Evolutionary conservation across 2,113 vertebrate genomes (phyloP).

Genomic region (Podarcis cretensis): DNA sequence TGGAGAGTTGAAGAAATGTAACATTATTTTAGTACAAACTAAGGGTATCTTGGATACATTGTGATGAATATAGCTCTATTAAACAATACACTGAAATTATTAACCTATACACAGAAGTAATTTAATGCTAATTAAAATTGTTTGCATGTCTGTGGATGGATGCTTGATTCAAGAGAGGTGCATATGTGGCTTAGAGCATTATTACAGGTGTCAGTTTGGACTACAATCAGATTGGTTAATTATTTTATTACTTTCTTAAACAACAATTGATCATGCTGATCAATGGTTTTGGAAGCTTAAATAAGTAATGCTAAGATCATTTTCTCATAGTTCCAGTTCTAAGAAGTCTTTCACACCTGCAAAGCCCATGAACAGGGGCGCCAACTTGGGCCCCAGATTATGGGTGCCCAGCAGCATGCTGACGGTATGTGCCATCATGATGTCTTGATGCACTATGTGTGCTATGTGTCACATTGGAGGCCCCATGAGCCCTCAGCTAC

Average conservation of each 20-base stretch:
- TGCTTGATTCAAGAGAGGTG: not conserved
- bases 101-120: not conserved
- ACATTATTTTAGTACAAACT: not conserved
- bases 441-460: too few species aligned
- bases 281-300: not conserved
- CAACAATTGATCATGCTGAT: not conserved
- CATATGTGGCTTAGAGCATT: not conserved
- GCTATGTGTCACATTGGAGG: too few species aligned
- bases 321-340: not conserved
- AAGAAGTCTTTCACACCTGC: not conserved
- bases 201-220: not conserved
- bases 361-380: not conserved
- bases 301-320: not conserved
- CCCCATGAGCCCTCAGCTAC: too few species aligned
- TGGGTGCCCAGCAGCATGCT: too few species aligned
- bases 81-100: not conserved
- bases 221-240: not conserved
- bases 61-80: not conserved
- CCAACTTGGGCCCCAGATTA: too few species aligned
- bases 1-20: not conserved
- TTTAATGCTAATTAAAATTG: not conserved
- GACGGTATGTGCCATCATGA: too few species aligned
- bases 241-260: not conserved
- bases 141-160: not conserved
- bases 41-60: not conserved